Percentiles rank a stretch among this genome's conserved stretches.
These are phyloP conservation scores for Globodera rostochiensis DNA, from an alignment of 1,140 invertebrate species.

Conservation along the genomic window DNA sequence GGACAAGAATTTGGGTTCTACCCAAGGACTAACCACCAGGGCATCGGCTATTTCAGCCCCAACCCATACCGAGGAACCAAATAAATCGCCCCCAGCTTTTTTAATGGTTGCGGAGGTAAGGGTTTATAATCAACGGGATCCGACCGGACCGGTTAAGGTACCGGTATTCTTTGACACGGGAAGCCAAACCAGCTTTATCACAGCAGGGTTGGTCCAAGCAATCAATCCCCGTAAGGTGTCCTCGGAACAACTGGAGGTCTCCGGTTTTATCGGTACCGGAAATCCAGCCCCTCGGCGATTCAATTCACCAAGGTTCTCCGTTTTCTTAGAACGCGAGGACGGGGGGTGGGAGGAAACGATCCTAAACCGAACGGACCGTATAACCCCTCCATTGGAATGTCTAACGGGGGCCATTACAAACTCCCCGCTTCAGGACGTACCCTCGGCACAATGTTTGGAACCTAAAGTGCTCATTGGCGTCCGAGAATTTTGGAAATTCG, in stretches of 20 bases:
- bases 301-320: not conserved
- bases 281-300: not conserved
- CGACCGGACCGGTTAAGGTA: not conserved
- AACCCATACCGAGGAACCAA: no score
- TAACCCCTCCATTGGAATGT: not conserved
- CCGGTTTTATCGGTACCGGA: not conserved
- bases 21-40: no score
- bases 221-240: not conserved
- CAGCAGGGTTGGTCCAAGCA: not conserved
- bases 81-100: not conserved
- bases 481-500: constrained; percentile 1
- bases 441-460: no score
- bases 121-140: not conserved
- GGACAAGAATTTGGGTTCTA: no score
- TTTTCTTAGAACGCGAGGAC: not conserved
- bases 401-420: not conserved
- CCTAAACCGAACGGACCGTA: not conserved
- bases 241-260: not conserved
- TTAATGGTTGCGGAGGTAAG: not conserved
- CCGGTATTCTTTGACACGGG: constrained; percentile 2
- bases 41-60: no score
- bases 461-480: not conserved
- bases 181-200: not conserved
- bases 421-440: no score
- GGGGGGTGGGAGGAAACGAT: constrained; percentile 4